Conservation (phyloP, 2,888 invertebrate species). For the Polia nebulosa region DNA sequence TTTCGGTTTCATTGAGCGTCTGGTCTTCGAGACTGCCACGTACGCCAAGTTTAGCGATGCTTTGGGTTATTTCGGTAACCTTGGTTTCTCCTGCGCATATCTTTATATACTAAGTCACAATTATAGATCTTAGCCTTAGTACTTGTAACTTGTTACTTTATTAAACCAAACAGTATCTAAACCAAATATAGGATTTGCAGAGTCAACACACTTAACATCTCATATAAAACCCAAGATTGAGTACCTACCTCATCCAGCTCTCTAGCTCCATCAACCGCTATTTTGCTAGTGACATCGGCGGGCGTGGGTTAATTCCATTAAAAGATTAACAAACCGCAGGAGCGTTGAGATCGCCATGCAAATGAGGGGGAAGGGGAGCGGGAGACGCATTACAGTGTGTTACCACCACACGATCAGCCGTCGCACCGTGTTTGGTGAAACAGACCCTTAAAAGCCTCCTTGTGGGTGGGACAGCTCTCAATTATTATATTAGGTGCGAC, state of each 20-base stretch:
- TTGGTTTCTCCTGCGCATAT: too few species aligned
- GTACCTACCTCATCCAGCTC: slow-evolving; percentile 61
- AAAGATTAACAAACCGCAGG: slow-evolving; percentile 87
- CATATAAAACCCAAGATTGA: neutral
- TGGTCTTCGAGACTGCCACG: too few species aligned
- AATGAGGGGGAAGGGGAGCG: slow-evolving; percentile 58
- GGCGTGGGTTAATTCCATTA: slow-evolving; percentile 87
- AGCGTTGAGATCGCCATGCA: slow-evolving; percentile 76
- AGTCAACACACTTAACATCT: too few species aligned
- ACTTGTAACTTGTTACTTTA: too few species aligned
- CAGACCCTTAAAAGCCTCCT: slow-evolving; percentile 36
- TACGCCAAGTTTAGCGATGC: too few species aligned
- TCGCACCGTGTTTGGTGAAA: slow-evolving; percentile 37
- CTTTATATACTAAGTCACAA: too few species aligned
- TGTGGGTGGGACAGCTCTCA: slow-evolving; percentile 18
- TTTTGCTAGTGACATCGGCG: slow-evolving; percentile 83
- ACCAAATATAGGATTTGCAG: too few species aligned
- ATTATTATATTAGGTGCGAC: slow-evolving; percentile 25
- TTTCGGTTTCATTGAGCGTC: too few species aligned
- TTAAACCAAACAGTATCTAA: too few species aligned
- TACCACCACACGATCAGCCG: slow-evolving; percentile 47
- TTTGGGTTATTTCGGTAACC: too few species aligned
- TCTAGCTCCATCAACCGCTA: slow-evolving; percentile 67
- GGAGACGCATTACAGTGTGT: slow-evolving; percentile 47
- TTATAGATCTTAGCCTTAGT: too few species aligned